These are phyloP conservation scores for Tubiluchus corallicola DNA, from an alignment of 2,888 invertebrate species.

Conservation along the genomic window DNA sequence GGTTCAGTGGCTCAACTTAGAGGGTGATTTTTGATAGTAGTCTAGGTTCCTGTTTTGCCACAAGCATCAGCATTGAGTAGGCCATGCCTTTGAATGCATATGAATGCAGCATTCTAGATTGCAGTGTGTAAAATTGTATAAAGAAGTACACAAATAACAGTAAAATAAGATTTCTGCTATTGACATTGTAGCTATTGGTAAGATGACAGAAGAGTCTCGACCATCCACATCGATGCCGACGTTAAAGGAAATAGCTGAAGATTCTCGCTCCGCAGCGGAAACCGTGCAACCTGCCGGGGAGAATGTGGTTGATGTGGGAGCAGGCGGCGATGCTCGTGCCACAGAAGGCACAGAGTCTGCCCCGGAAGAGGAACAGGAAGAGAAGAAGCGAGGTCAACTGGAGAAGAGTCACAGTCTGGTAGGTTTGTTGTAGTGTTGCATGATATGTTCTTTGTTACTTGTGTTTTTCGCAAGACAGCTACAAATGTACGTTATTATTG, in stretches of 20 bases:
- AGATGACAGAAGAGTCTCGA: conserved; percentile 85
- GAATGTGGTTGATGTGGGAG: conserved; percentile 11
- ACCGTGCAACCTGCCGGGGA: conserved; percentile 5
- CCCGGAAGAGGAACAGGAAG: conserved; percentile 13
- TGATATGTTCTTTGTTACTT: no score
- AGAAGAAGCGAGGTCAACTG: no score
- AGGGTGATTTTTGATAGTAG: no score
- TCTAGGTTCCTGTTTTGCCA: no score
- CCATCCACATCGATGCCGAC: conserved; percentile 44
- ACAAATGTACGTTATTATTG: no score
- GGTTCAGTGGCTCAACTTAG: no score
- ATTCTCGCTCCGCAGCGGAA: not conserved
- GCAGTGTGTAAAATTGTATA: no score
- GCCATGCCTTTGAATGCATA: no score
- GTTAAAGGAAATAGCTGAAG: conserved; percentile 20
- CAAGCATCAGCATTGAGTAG: no score
- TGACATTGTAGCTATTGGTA: conserved; percentile 43
- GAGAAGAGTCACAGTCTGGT: conserved; percentile 17
- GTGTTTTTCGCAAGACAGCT: no score
- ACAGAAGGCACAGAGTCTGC: conserved; percentile 10
- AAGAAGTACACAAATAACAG: conserved; percentile 6
- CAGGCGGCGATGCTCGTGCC: conserved; percentile 10
- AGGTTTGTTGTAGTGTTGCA: no score
- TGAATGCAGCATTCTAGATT: no score
- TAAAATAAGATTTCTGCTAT: conserved; percentile 6